These are phyloP conservation scores for Sebastes aleutianus DNA, from an alignment of 2,797 vertebrate genomes.

Conservation along the genomic window DNA sequence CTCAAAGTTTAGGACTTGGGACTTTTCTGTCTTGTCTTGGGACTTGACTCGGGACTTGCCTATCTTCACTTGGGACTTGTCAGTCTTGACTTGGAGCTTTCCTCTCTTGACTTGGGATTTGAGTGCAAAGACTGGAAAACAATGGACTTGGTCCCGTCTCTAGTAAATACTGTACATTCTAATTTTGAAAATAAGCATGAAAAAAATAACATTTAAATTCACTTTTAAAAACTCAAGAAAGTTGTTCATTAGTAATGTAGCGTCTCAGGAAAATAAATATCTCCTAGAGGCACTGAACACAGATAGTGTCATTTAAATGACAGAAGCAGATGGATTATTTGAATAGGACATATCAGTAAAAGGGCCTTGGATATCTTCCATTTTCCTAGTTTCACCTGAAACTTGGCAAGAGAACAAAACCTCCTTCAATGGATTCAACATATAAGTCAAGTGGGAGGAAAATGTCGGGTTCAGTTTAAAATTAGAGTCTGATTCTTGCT, in stretches of 20 bases:
- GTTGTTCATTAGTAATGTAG: neutral
- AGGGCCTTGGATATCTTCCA: neutral
- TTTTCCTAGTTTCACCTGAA: neutral
- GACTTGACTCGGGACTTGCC: too few relatives aligned
- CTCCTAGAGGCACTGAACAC: neutral
- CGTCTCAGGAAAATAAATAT: neutral
- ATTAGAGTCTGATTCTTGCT: slow-evolving; percentile 46
- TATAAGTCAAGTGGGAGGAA: slow-evolving; percentile 16
- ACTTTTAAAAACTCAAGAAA: neutral
- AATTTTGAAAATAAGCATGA: neutral
- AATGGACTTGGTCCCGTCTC: too few relatives aligned
- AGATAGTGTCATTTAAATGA: neutral
- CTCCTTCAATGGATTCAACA: neutral
- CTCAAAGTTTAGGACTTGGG: too few relatives aligned
- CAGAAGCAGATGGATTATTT: neutral
- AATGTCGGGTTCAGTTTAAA: slow-evolving; percentile 46
- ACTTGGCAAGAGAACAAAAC: neutral
- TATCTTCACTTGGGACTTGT: too few relatives aligned
- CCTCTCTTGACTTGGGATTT: too few relatives aligned
- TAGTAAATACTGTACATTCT: neutral
- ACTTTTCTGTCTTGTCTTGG: too few relatives aligned
- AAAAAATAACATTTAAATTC: neutral
- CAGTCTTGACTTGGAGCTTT: too few relatives aligned
- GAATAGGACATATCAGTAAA: neutral
- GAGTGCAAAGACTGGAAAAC: too few relatives aligned